Evolutionary conservation across 2,888 invertebrate genomes (phyloP).

Genomic region (Meiosimyza platycephala): DNA sequence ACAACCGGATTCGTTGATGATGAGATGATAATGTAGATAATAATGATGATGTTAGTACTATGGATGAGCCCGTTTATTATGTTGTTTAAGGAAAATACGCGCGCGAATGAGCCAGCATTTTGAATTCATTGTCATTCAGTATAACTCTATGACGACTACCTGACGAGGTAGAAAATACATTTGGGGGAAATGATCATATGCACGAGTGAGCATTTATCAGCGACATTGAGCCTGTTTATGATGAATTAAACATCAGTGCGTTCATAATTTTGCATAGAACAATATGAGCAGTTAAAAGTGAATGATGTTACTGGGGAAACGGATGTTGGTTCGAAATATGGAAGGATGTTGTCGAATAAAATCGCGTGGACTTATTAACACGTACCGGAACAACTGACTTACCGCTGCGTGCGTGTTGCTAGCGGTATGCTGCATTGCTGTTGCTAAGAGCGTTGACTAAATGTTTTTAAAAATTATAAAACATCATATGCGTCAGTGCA

Average conservation of each 20-base stretch:
- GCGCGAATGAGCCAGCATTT: no score
- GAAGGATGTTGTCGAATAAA: conserved; percentile 9
- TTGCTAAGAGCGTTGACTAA: neutral
- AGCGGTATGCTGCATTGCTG: no score
- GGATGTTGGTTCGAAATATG: neutral
- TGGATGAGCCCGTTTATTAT: no score
- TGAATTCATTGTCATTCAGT: no score
- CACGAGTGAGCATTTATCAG: conserved; percentile 25
- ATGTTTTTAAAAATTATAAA: conserved; percentile 9
- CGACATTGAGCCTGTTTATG: conserved; percentile 1
- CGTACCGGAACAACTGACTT: neutral
- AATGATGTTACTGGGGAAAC: neutral
- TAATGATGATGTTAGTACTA: neutral
- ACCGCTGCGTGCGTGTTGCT: no score
- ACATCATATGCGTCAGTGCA: conserved; percentile 16
- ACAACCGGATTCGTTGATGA: neutral
- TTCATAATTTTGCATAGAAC: conserved; percentile 7
- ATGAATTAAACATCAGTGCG: conserved; percentile 19
- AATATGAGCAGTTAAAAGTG: neutral
- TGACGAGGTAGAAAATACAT: conserved; percentile 7
- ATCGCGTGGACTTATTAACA: conserved; percentile 15
- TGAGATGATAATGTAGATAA: neutral
- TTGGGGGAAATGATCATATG: conserved; percentile 26
- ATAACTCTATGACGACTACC: neutral
- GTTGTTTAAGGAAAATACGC: no score